Evolutionary conservation across 2,113 vertebrate genomes (phyloP), one percentile per base, ranked within the genome.

Genomic region (Cebidichthys violaceus): DNA sequence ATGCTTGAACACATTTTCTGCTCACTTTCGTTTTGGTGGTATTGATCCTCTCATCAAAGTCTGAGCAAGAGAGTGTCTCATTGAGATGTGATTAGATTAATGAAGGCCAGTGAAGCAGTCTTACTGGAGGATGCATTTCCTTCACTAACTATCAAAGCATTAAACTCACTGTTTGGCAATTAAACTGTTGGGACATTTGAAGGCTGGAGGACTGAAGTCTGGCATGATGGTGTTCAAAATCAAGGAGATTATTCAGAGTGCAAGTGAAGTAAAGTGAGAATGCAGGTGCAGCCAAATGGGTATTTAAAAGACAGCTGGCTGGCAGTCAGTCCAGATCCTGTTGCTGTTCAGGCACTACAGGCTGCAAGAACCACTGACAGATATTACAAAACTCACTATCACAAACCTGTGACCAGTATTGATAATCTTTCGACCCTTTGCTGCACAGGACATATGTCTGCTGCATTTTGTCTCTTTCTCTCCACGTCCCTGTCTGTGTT

Each of bases 281-380:
- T 73, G 75, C 82, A 84, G 70, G 75, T 84, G 79, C 45, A 69
- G 75, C 74, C 86, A 83, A 71, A 81, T 54, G 31, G 45, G 66
- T 31, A 61, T 85, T 81, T 69, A 79, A 87, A 74, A 87, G 54
- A 74, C 83, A 88, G 77, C 75, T 82, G 77, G 57, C 57, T 55
- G 57, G 33, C 70, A 76, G 66, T 55, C 24, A 27, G 76, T 75
- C 65, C 68, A 76, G 62, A 84, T 82, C 67, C 77, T 45, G 54
- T 72, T 80, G 54, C 60, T 66, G 45, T 66, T 70, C 64, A 72
- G 39, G 79, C 75, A 24, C 70, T 71, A 37, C 64, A 62, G 24
- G 17, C 72, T 71, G 41, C 61, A 81, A 37, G 64, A 72, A 83
- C 50, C 83, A 31, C 60, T 20, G 43, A 50, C 61, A 41, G 33